Evolutionary conservation across 2,797 vertebrate species (phyloP).

Genomic region (Malacoraja senta): DNA sequence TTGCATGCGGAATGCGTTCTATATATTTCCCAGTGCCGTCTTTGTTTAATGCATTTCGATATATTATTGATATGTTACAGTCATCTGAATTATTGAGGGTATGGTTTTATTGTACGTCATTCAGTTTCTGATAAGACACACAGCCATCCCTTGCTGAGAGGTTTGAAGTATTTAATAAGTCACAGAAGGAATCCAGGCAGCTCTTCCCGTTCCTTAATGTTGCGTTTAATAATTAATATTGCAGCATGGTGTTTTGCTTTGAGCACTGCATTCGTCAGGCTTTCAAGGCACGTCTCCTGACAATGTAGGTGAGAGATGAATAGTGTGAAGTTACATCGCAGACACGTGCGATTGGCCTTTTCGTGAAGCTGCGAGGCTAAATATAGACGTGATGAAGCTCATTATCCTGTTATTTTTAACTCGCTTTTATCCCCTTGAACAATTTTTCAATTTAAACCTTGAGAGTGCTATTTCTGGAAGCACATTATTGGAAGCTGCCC

Average conservation of each 20-base stretch:
- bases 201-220: neutral
- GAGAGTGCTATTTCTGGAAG: conserved; percentile 22
- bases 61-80: neutral
- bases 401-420: conserved; percentile 27
- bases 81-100: neutral
- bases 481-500: conserved; percentile 22
- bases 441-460: conserved; percentile 23
- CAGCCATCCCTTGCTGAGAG: neutral
- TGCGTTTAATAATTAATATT: conserved; percentile 17
- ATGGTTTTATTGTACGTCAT: neutral
- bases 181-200: neutral
- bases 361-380: conserved; percentile 4
- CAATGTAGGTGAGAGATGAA: neutral
- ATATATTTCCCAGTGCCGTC: neutral
- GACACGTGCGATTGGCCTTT: neutral
- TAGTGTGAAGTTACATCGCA: neutral
- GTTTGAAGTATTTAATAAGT: neutral
- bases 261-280: neutral
- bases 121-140: neutral
- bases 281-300: too few relatives aligned
- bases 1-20: neutral
- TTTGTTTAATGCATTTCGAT: neutral
- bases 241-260: neutral
- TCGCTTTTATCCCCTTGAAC: neutral
- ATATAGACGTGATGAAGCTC: conserved; percentile 12